These are phyloP conservation scores for Rostratula benghalensis DNA, from an alignment of 2,113 vertebrate species.

Conservation along the genomic window DNA sequence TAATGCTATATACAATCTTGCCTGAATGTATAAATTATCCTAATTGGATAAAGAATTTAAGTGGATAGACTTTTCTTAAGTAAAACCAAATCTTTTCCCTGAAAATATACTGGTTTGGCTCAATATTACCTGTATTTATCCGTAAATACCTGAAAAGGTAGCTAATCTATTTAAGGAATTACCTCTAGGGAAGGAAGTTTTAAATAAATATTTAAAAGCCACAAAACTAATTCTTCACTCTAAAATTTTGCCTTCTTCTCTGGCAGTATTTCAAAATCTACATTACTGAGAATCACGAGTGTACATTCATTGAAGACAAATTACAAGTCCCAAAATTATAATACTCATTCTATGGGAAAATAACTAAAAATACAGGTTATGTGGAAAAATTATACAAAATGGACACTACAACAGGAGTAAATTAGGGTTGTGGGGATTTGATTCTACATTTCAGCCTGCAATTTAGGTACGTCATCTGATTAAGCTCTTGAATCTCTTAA, in stretches of 20 bases:
- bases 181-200: neutral
- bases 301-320: neutral
- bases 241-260: neutral
- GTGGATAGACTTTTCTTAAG: neutral
- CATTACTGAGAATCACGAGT: neutral
- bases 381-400: neutral
- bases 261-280: neutral
- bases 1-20: neutral
- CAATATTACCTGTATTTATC: neutral
- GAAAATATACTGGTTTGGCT: neutral
- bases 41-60: neutral
- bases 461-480: neutral
- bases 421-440: neutral
- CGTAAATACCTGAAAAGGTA: neutral
- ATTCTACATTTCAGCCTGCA: neutral
- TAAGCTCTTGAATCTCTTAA: neutral
- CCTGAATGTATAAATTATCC: neutral
- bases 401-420: neutral
- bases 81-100: neutral
- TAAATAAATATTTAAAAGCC: constrained; percentile 1
- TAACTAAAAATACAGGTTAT: neutral
- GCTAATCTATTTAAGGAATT: constrained; percentile 2
- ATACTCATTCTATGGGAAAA: neutral
- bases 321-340: neutral
- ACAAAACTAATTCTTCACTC: neutral